Conservation (phyloP, 2,888 invertebrate genomes). For the Patella depressa region DNA sequence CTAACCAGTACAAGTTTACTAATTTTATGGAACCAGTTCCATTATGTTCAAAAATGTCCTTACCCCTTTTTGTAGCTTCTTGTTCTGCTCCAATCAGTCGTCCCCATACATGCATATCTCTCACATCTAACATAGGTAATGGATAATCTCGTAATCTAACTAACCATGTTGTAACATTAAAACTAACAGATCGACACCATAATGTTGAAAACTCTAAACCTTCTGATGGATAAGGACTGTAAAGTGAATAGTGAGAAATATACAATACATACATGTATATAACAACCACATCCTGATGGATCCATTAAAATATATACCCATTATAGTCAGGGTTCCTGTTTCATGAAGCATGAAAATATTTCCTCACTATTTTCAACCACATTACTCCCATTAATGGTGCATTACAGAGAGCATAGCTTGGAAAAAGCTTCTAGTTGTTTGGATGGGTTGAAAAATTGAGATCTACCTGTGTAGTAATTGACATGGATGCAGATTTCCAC, state of each 20-base stretch:
- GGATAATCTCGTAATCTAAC: slow-evolving; percentile 94
- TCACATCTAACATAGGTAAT: slow-evolving; percentile 89
- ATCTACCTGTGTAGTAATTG: no score
- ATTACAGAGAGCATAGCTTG: no score
- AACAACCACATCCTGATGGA: background rate
- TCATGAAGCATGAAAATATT: background rate
- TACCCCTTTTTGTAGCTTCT: slow-evolving; percentile 61
- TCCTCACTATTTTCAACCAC: no score
- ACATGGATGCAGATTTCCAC: no score
- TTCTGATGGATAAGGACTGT: slow-evolving; percentile 91
- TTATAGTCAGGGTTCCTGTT: background rate
- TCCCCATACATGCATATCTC: slow-evolving; percentile 89
- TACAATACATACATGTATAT: no score
- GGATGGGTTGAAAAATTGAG: no score
- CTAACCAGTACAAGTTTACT: background rate
- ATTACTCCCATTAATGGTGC: no score
- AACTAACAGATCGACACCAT: slow-evolving; percentile 91
- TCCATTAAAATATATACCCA: background rate
- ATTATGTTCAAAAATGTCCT: background rate
- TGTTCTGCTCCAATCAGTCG: slow-evolving; percentile 92
- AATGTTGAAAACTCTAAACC: slow-evolving; percentile 89
- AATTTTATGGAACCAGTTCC: background rate
- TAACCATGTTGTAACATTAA: slow-evolving; percentile 88
- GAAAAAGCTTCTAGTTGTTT: no score
- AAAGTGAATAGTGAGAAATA: no score